phyloP scores from a whole-genome alignment of 2,113 vertebrate species.

The Pygoscelis antarcticus region DNA sequence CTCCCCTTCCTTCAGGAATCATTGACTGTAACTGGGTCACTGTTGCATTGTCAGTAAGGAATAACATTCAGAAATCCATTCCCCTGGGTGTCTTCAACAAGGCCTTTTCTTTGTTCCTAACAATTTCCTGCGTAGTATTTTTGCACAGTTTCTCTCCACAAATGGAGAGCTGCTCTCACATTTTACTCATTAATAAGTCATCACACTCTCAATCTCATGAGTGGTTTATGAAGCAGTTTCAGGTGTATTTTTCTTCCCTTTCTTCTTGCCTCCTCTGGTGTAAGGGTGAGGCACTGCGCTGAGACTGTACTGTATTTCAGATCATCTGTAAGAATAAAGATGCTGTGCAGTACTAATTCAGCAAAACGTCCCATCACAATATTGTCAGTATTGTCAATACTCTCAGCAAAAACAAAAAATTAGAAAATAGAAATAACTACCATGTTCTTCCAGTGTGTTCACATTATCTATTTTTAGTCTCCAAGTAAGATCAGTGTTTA shows the following conservation, averaged over 20 bases:
- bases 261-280: not conserved
- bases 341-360: not conserved
- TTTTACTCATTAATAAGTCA: not conserved
- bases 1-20: not conserved
- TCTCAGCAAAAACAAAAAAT: not conserved
- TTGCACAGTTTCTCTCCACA: not conserved
- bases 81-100: not conserved
- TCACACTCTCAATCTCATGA: not conserved
- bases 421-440: not conserved
- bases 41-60: not conserved
- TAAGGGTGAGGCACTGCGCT: not conserved
- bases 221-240: not conserved
- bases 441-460: not conserved
- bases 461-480: not conserved
- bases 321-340: not conserved
- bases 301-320: not conserved
- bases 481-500: not conserved
- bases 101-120: not conserved
- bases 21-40: too few relatives aligned
- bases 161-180: rapidly evolving
- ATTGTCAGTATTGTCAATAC: not conserved
- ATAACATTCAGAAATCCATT: not conserved
- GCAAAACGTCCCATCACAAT: not conserved
- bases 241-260: not conserved
- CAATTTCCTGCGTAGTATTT: not conserved